Base-by-base conservation (phyloP, 92 coral and sea anemone species). In the Epizoanthus ramosus region DNA sequence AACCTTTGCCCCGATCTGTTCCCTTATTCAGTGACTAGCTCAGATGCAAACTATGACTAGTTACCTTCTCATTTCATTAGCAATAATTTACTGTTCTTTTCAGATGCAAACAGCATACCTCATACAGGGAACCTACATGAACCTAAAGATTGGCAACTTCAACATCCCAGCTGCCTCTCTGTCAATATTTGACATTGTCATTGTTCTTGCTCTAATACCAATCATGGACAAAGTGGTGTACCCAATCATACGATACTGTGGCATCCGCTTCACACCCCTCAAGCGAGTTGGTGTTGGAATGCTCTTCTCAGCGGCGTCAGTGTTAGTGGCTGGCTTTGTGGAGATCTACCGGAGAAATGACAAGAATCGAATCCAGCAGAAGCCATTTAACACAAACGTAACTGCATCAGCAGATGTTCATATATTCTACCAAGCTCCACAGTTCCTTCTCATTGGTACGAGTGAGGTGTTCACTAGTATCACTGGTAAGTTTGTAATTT, bases 361-460 rank as follows among this genome's bases (percentile, higher is more conserved):
- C 6, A 14, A 65, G 4, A 64, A 85, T 14, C 33, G 12, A 0
- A 3, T 76, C 13, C 4, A 1, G 0, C 91, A 88, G 72, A 31
- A 16, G 7, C 70, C 84, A 28, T 91, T 93, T 65, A 75, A 87
- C n/a, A 84, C 31, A 57, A 8, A 24, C 0, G 68, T 72, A 15
- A 84, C 66, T 21, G 94, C 92, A 25, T 92, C 99, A 28, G 2
- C 7, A 63, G 54, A 86, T 9, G 85, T 89, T 74, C 82, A 80
- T 45, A 88, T 96, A 71, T 94, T 96, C 85, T 92, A 90, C 73
- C 99, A 96, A 86, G 93, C 92, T 39, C 98, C 98, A 23, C 98
- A 96, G 88, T 93, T 91, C 71, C 53, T 92, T 5, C 85, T 96
- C 7, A 79, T 91, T 86, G 99, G 98, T 15, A 87, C 95, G 5